These are phyloP conservation scores for Ochropleura leucogaster DNA, from an alignment of 2,888 invertebrate species.

Conservation along the genomic window DNA sequence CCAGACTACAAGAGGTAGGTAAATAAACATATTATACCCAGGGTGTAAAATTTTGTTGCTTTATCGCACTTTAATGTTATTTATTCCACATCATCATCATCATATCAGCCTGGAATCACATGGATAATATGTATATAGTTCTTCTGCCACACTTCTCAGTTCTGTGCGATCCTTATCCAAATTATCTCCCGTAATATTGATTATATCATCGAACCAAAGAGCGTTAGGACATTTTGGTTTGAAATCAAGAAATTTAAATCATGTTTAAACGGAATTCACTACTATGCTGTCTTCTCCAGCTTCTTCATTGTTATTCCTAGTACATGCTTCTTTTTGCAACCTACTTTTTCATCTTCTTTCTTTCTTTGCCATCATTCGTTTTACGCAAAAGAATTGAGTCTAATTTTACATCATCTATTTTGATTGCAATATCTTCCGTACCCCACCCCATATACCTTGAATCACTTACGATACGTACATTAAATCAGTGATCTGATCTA, in stretches of 20 bases:
- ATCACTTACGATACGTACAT: conserved; percentile 48
- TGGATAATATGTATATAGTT: too few species aligned
- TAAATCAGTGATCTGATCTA: conserved; percentile 55
- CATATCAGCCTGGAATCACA: too few species aligned
- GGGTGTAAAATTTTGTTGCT: background rate
- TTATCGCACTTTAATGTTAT: background rate
- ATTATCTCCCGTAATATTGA: too few species aligned
- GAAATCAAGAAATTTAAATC: background rate
- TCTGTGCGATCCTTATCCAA: too few species aligned
- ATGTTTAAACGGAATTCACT: background rate
- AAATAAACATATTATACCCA: background rate
- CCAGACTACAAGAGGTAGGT: background rate
- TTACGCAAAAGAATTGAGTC: background rate
- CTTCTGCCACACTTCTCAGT: too few species aligned
- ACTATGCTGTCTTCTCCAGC: background rate
- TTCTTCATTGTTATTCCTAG: background rate
- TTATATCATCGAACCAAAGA: too few species aligned
- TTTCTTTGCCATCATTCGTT: background rate
- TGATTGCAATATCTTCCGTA: background rate
- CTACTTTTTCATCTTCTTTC: background rate
- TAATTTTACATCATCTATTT: background rate
- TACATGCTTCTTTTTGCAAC: background rate
- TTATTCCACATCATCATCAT: background rate
- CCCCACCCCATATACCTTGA: conserved; percentile 2
- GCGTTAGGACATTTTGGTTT: too few species aligned